Evolutionary conservation across 2,888 invertebrate species (phyloP), one percentile per base, ranked within the genome.

Genomic region (Leucophora obtusa): DNA sequence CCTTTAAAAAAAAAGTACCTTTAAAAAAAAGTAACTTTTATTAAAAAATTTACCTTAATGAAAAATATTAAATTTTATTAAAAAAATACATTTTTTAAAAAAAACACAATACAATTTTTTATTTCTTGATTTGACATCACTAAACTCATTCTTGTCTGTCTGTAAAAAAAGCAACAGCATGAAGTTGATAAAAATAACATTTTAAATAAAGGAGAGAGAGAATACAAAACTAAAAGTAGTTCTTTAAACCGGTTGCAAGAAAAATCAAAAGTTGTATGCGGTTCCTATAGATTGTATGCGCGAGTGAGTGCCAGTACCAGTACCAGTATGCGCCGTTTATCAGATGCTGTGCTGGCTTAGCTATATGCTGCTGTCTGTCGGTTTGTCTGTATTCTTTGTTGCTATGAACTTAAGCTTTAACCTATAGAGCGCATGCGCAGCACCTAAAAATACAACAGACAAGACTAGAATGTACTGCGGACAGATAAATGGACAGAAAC

Each of bases 221-320:
- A 60, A 56, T 50, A 68, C 38, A 50, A 75, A 75, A 75, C 68
- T 62, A 76, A 81, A 81, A 77, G 81, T 81, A 81, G 77, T 81
- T 77, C 73, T 81, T 77, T 58, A 82, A 82, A 82, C 82, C 82
- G 82, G 82, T 82, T 82, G 71, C 74, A 79, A 75, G 71, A 78
- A 82, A 82, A 79, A 82, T 72, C 79, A 79, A 82, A 82, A 82
- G 79, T 82, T 82, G 82, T 72, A 47, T 47, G 43, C 6, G 11
- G 43, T 47, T 28, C 28, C 14, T 47, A n/a, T 47, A n/a, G 1
- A 47, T 47, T 47, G 43, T 38, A 38, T 38, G 38, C 38, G 11
- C 28, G 28, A 47, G 2, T 38, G 14, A 38, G 14, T 14, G 14
- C 14, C 10, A 43, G 43, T 14, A 43, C 43, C 4, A 43, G 43